Percentiles rank a stretch among this genome's conserved stretches.
Conservation (phyloP, 1,140 invertebrate species). For the Palaemon carinicauda region DNA sequence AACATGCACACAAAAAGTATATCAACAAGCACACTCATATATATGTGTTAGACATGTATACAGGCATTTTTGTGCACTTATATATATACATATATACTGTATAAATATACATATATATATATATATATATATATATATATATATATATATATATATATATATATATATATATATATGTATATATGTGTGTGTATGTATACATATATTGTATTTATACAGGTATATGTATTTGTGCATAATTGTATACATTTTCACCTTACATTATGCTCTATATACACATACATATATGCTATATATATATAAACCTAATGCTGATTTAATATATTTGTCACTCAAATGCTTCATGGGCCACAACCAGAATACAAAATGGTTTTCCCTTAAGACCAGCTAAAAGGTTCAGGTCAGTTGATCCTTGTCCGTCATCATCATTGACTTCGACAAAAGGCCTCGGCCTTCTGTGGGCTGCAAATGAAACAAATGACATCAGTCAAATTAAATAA, state of each 20-base stretch:
- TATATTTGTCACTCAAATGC: neutral
- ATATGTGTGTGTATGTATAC: too few relatives aligned
- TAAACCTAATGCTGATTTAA: neutral
- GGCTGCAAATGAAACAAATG: constrained; percentile 9
- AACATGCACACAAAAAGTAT: neutral
- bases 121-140: neutral
- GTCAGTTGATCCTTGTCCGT: constrained; percentile 35
- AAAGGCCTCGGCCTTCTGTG: constrained; percentile 35
- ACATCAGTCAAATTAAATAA: too few relatives aligned
- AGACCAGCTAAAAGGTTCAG: neutral
- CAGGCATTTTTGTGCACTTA: neutral
- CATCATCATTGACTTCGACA: constrained; percentile 23
- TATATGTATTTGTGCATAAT: too few relatives aligned
- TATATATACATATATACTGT: neutral
- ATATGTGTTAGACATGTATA: neutral
- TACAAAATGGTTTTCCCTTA: too few relatives aligned
- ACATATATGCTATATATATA: neutral
- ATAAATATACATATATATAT: neutral
- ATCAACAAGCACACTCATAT: neutral
- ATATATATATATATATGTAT: too few relatives aligned
- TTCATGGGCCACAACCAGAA: too few relatives aligned
- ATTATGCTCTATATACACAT: neutral
- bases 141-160: too few relatives aligned
- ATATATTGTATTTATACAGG: too few relatives aligned
- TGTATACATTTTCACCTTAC: too few relatives aligned